phyloP scores from a whole-genome alignment of 2,113 vertebrate genomes.

The Phylloscopus trochiloides region DNA sequence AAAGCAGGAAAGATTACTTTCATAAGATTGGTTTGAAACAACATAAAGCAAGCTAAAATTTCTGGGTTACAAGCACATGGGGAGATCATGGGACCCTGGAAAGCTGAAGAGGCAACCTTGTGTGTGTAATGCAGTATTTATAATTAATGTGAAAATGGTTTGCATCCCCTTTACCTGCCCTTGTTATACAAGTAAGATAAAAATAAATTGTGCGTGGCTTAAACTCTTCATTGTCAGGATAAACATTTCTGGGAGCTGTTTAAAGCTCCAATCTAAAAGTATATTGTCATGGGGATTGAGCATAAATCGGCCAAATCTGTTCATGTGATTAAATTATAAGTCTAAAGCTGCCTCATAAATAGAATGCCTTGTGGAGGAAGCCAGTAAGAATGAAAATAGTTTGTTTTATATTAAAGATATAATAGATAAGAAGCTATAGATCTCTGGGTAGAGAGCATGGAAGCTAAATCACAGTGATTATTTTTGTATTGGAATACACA shows the following conservation, averaged over 20 bases:
- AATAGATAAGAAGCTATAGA: neutral
- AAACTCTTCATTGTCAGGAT: conserved; percentile 7
- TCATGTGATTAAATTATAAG: conserved; percentile 1
- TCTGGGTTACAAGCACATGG: neutral
- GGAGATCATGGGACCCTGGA: neutral
- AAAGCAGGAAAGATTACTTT: conserved; percentile 17
- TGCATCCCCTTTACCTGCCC: conserved; percentile 14
- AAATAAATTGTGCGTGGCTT: conserved; percentile 26
- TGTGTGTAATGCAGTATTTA: neutral
- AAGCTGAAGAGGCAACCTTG: neutral
- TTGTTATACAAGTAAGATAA: neutral
- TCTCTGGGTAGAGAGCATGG: neutral
- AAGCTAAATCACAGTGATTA: neutral
- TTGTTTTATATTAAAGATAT: neutral
- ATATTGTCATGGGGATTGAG: neutral
- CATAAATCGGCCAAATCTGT: neutral
- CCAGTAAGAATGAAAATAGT: neutral
- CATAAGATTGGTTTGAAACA: neutral
- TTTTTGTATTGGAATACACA: neutral
- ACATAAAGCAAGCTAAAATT: neutral
- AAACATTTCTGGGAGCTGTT: conserved; percentile 1
- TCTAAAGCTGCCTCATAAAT: neutral
- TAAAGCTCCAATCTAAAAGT: neutral
- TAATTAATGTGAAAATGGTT: conserved; percentile 12
- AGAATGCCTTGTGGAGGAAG: neutral